These are phyloP conservation scores for Ichneumon xanthorius DNA, from an alignment of 2,888 invertebrate genomes.

Conservation along the genomic window DNA sequence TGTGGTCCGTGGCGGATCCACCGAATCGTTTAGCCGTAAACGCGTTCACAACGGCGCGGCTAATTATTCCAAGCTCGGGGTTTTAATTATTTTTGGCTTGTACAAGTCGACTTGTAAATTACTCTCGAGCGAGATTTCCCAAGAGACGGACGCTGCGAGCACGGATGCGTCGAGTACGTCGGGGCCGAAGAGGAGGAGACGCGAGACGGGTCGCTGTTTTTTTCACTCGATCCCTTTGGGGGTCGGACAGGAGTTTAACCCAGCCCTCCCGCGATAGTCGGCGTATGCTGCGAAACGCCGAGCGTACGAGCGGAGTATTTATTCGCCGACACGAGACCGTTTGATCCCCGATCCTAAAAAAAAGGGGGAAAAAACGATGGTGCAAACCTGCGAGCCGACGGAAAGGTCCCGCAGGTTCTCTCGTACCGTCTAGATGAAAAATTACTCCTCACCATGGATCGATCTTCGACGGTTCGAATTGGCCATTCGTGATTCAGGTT, in stretches of 20 bases:
- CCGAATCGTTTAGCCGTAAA: not conserved
- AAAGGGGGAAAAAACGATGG: not conserved
- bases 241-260: not conserved
- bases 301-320: conserved; percentile 1
- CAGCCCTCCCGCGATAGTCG: not conserved
- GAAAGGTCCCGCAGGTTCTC: not conserved
- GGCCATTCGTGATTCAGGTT: not conserved
- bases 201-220: not conserved
- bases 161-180: not conserved
- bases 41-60: not conserved
- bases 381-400: not conserved
- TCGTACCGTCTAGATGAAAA: not conserved
- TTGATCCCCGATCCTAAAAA: conserved; percentile 30
- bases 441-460: not conserved
- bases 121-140: conserved; percentile 36
- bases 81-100: conserved; percentile 34
- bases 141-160: conserved; percentile 14
- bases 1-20: not conserved
- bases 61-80: not conserved
- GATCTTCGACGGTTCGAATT: not conserved
- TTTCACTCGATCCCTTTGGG: not conserved
- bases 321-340: conserved; percentile 10
- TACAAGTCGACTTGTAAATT: conserved; percentile 24
- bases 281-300: not conserved
- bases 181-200: conserved; percentile 7